A percentile compares a stretch with the other conserved stretches of the same genome.
phyloP scores from a whole-genome alignment of 2,797 vertebrate genomes.

The Stomatorhinus walkeri region DNA sequence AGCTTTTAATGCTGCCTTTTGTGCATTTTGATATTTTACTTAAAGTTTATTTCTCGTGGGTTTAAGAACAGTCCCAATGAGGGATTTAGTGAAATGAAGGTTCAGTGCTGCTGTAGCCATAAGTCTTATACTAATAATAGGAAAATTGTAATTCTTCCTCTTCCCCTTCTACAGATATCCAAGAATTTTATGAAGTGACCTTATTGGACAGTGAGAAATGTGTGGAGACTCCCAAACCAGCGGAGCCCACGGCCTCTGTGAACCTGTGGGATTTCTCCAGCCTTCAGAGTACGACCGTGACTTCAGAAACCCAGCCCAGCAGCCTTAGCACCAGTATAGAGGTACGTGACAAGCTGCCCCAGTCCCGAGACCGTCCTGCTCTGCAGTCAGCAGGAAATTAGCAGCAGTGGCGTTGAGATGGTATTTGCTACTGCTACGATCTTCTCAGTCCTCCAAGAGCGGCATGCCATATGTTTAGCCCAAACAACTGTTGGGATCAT shows the following conservation, averaged over 20 bases:
- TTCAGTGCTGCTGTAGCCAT: not conserved
- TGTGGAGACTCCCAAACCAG: constrained; percentile 52
- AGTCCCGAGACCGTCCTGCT: not conserved
- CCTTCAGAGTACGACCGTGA: constrained; percentile 63
- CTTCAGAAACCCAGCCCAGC: constrained; percentile 62
- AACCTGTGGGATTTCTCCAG: constrained; percentile 69
- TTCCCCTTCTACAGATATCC: constrained; percentile 58
- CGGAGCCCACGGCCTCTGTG: constrained; percentile 57
- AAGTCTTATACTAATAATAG: not conserved
- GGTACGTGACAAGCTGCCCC: constrained; percentile 46
- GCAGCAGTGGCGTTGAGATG: not conserved
- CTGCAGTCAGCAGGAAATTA: not conserved
- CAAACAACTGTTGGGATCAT: not conserved
- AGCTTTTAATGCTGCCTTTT: not conserved
- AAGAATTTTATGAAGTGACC: constrained; percentile 82
- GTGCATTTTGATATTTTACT: not conserved
- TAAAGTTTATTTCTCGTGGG: not conserved
- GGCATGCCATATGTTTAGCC: not conserved
- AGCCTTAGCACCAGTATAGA: constrained; percentile 63
- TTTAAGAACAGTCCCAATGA: not conserved
- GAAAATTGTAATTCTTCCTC: not conserved
- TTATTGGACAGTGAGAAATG: constrained; percentile 72
- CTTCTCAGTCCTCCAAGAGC: not conserved
- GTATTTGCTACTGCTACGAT: not conserved
- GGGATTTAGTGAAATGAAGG: not conserved